A percentile compares a stretch with the other conserved stretches of the same genome.
Evolutionary conservation across 2,113 vertebrate species (phyloP).

Genomic region (Centrocercus urophasianus): DNA sequence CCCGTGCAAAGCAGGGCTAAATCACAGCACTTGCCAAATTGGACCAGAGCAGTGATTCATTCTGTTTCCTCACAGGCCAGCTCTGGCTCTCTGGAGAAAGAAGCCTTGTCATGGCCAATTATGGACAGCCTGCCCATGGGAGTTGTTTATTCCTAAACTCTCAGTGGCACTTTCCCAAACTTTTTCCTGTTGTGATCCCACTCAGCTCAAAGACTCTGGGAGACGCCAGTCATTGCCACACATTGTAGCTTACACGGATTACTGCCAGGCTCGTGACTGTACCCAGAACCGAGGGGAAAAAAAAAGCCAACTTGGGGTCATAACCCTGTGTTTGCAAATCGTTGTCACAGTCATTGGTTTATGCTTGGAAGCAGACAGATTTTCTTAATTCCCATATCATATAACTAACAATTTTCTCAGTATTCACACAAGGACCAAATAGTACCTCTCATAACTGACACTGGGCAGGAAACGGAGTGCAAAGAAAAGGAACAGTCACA

Average conservation of each 20-base stretch:
- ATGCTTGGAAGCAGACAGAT: not conserved
- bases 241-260: conserved; percentile 26
- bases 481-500: not conserved
- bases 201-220: conserved; percentile 13
- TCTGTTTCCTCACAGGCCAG: conserved; percentile 20
- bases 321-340: conserved; percentile 25
- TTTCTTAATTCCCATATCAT: not conserved
- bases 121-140: conserved; percentile 60
- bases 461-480: not conserved
- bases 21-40: conserved; percentile 26
- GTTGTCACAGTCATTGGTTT: not conserved
- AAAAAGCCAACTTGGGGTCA: conserved; percentile 10
- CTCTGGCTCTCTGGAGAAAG: conserved; percentile 44
- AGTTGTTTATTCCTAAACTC: conserved; percentile 52
- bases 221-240: not conserved
- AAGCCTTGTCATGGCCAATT: conserved; percentile 62
- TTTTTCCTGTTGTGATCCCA: conserved; percentile 41
- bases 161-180: conserved; percentile 29
- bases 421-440: not conserved
- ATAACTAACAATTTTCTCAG: conserved; percentile 41
- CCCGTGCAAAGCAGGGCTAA: conserved; percentile 8
- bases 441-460: not conserved
- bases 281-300: not conserved
- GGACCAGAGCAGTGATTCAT: conserved; percentile 47
- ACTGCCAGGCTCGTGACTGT: conserved; percentile 53